Conservation (phyloP, 2,113 vertebrate genomes). For the Manacus vitellinus region DNA sequence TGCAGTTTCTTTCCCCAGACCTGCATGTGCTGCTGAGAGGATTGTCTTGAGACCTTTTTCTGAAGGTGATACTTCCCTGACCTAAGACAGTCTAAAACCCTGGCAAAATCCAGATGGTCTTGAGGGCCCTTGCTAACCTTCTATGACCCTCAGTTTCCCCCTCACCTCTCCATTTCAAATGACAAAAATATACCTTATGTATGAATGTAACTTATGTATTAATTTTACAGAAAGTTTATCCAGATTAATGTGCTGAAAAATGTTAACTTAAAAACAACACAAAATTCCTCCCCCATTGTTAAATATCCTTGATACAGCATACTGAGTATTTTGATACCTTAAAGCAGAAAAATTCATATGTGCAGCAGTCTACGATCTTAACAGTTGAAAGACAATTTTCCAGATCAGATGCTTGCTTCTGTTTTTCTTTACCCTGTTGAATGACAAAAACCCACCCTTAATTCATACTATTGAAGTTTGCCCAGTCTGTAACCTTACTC, state of each 20-base stretch:
- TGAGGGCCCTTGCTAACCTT: not conserved
- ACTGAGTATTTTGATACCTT: conserved; percentile 76
- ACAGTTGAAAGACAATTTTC: conserved; percentile 79
- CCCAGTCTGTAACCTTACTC: not conserved
- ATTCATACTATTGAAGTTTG: not conserved
- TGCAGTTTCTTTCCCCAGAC: not conserved
- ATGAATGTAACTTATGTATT: not conserved
- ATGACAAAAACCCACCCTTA: not conserved
- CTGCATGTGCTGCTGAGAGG: not conserved
- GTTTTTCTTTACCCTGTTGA: conserved; percentile 84
- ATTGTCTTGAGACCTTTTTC: not conserved
- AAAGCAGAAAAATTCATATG: conserved; percentile 77
- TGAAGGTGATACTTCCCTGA: not conserved
- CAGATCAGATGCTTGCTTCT: conserved; percentile 76
- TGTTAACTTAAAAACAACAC: not conserved
- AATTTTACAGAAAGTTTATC: not conserved
- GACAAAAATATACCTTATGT: not conserved
- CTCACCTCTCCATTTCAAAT: not conserved
- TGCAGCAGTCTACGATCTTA: conserved; percentile 76
- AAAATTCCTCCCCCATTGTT: not conserved
- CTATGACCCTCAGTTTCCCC: not conserved
- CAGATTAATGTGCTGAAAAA: not conserved
- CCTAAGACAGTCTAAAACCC: not conserved
- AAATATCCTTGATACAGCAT: not conserved
- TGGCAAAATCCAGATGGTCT: not conserved